phyloP scores from a whole-genome alignment of 2,888 invertebrate species.

The Agonopterix heracliana region DNA sequence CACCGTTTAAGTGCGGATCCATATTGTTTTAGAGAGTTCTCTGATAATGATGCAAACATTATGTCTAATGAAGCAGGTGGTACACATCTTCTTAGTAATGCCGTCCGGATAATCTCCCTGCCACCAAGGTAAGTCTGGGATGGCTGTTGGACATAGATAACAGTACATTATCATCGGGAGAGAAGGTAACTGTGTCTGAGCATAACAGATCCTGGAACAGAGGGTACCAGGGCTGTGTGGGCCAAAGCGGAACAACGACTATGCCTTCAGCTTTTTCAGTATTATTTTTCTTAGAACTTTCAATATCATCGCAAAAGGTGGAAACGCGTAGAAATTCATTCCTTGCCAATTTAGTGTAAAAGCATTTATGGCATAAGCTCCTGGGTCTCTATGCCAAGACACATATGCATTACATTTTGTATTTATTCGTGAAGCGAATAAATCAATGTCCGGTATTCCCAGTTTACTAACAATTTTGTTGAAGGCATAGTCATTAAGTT shows the following conservation, averaged over 20 bases:
- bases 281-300: conserved; percentile 5
- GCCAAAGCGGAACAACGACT: conserved; percentile 5
- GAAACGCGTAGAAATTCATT: conserved; percentile 4
- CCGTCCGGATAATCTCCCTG: conserved; percentile 14
- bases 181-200: neutral
- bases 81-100: conserved; percentile 3
- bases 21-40: conserved; percentile 13
- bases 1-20: conserved; percentile 7
- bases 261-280: conserved; percentile 5
- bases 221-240: conserved; percentile 8
- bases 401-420: conserved; percentile 4
- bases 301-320: conserved; percentile 5
- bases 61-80: conserved; percentile 7
- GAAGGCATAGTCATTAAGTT: conserved; percentile 6
- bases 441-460: conserved; percentile 1
- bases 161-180: conserved; percentile 1
- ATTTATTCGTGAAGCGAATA: conserved; percentile 7
- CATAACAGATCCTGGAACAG: conserved; percentile 2
- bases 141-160: conserved; percentile 8
- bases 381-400: conserved; percentile 8
- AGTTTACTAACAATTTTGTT: conserved; percentile 1
- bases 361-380: conserved; percentile 3
- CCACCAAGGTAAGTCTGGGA: conserved; percentile 13
- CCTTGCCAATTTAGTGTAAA: conserved; percentile 6
- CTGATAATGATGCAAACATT: conserved; percentile 12